Conservation (phyloP, 92 coral and sea anemone species). For the Porites divaricata region DNA sequence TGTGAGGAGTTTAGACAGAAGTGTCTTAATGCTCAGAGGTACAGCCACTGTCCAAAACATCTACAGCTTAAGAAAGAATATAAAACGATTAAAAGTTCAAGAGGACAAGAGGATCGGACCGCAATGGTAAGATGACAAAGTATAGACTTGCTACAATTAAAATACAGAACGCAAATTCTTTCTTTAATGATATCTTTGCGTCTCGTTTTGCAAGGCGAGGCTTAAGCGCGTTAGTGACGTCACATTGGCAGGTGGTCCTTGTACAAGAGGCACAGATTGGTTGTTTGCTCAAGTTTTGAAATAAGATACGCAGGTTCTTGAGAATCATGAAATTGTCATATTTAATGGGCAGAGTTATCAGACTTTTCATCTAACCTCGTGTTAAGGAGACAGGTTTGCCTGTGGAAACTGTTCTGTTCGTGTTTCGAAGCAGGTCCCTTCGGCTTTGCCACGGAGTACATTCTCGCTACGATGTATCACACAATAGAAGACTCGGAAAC, state of each 20-base stretch:
- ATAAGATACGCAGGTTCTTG: constrained; percentile 46
- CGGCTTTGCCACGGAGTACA: neutral
- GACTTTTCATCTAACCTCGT: constrained; percentile 46
- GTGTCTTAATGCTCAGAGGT: neutral
- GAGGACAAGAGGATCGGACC: constrained; percentile 29
- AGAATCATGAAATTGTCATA: constrained; percentile 34
- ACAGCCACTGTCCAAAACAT: neutral
- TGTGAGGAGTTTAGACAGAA: neutral
- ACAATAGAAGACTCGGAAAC: neutral
- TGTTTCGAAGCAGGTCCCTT: neutral
- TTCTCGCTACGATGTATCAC: neutral
- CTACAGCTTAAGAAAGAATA: neutral
- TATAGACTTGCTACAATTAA: constrained; percentile 7
- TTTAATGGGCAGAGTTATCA: constrained; percentile 41
- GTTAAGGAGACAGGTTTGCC: constrained; percentile 40
- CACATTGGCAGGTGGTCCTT: constrained; percentile 37
- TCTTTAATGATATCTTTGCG: neutral
- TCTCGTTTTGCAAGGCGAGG: neutral
- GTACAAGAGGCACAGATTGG: constrained; percentile 16
- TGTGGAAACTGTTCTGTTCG: neutral
- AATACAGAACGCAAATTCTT: constrained; percentile 15
- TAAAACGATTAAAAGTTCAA: neutral
- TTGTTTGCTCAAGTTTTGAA: constrained; percentile 61
- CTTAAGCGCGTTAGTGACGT: constrained; percentile 21
- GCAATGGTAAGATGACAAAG: neutral